A percentile compares a stretch with the other conserved stretches of the same genome.
These are phyloP conservation scores for Marcusenius ussheri DNA, from an alignment of 2,113 vertebrate genomes.

Conservation along the genomic window DNA sequence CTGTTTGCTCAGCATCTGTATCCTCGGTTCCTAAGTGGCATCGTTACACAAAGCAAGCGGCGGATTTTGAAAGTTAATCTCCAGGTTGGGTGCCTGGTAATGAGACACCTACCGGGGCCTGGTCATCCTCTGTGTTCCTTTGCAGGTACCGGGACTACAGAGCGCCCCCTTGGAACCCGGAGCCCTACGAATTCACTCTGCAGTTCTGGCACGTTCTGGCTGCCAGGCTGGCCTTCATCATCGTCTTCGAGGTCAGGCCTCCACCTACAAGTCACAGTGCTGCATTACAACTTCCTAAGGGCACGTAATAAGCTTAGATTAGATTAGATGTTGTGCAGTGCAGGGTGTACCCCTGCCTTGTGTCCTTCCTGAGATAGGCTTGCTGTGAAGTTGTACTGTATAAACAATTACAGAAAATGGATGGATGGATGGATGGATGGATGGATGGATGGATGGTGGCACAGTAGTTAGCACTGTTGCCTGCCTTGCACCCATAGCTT, in stretches of 20 bases:
- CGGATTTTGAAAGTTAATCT: not conserved
- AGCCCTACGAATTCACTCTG: conserved; percentile 87
- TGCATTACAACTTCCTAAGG: not conserved
- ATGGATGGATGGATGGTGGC: not conserved
- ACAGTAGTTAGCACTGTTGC: not conserved
- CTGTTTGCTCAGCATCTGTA: not conserved
- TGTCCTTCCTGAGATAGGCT: not conserved
- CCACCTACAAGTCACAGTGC: not conserved
- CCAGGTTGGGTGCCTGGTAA: not conserved
- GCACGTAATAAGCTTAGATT: not conserved
- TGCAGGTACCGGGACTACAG: conserved; percentile 88
- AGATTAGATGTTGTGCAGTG: not conserved
- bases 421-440: not conserved
- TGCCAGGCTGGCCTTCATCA: conserved; percentile 91
- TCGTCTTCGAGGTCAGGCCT: conserved; percentile 88
- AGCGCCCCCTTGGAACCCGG: conserved; percentile 80
- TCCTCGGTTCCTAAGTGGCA: not conserved
- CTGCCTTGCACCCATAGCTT: not conserved
- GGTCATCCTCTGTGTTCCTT: not conserved
- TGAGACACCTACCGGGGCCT: no score
- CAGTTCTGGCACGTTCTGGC: conserved; percentile 97
- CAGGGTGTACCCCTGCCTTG: not conserved
- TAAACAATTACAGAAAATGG: not conserved
- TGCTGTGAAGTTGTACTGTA: not conserved
- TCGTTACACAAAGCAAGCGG: not conserved